These are phyloP conservation scores for Zaprionus bogoriensis DNA, from an alignment of 2,888 invertebrate genomes.

Conservation along the genomic window DNA sequence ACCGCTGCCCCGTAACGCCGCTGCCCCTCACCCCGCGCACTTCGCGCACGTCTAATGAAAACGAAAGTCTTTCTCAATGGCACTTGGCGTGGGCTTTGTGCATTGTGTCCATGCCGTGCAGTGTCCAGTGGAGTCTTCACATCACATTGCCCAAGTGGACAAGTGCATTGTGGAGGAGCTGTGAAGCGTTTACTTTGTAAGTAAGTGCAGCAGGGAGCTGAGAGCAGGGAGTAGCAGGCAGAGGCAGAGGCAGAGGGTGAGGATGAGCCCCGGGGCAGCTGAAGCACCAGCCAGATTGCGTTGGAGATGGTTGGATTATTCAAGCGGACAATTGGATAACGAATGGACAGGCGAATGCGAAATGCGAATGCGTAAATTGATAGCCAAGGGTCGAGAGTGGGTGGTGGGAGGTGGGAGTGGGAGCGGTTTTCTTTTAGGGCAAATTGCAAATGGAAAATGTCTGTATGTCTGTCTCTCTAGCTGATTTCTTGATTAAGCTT, in stretches of 20 bases:
- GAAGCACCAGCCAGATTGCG: conserved; percentile 39
- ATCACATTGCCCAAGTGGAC: not conserved
- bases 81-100: conserved; percentile 37
- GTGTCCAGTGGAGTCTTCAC: too few species aligned
- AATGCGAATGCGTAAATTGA: conserved; percentile 38
- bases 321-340: conserved; percentile 50
- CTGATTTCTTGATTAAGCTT: conserved; percentile 31
- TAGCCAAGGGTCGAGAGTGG: not conserved
- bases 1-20: not conserved
- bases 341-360: conserved; percentile 22
- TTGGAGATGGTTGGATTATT: conserved; percentile 40
- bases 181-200: conserved; percentile 19
- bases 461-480: conserved; percentile 12
- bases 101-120: too few species aligned
- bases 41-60: conserved; percentile 40
- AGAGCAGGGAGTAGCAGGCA: not conserved
- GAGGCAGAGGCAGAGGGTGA: too few species aligned
- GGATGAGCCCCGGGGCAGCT: too few species aligned
- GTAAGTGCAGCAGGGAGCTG: conserved; percentile 9
- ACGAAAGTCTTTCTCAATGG: conserved; percentile 65
- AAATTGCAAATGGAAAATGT: conserved; percentile 16
- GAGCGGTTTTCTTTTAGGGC: conserved; percentile 10
- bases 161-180: conserved; percentile 21
- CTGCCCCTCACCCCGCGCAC: not conserved
- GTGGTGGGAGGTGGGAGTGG: not conserved